Evolutionary conservation across 2,797 vertebrate genomes (phyloP).

Genomic region (Nasua narica): DNA sequence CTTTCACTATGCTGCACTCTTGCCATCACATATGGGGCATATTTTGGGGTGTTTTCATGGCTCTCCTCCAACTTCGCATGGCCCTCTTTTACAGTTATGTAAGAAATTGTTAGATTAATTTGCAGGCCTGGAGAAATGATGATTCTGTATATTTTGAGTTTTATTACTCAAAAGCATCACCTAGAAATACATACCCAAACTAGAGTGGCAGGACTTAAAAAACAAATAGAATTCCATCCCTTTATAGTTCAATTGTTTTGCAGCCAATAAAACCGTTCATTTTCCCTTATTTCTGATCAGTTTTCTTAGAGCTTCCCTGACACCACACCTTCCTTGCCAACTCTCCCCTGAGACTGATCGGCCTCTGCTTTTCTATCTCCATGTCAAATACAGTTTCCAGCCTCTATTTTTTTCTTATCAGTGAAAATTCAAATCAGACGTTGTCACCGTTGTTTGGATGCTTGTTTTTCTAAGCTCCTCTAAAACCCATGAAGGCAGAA

Average conservation of each 20-base stretch:
- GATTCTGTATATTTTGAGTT: constrained; percentile 25
- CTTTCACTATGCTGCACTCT: neutral
- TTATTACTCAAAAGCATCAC: neutral
- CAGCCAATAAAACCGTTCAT: neutral
- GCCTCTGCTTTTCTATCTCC: neutral
- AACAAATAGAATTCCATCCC: neutral
- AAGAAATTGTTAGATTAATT: neutral
- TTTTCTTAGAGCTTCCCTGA: neutral
- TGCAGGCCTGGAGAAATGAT: neutral
- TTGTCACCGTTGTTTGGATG: neutral
- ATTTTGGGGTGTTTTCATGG: neutral
- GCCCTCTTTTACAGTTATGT: neutral
- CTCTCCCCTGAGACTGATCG: neutral
- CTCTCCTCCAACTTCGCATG: neutral
- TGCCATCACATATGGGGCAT: neutral
- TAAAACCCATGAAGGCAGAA: neutral
- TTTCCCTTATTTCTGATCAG: neutral
- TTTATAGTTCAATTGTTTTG: neutral
- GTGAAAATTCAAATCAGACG: neutral
- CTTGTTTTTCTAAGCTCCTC: neutral
- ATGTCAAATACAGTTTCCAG: neutral
- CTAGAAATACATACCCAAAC: neutral
- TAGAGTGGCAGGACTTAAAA: neutral
- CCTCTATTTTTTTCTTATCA: neutral
- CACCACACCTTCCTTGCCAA: neutral